These are phyloP conservation scores for Elachura formosa DNA, from an alignment of 2,113 vertebrate species.

Conservation along the genomic window DNA sequence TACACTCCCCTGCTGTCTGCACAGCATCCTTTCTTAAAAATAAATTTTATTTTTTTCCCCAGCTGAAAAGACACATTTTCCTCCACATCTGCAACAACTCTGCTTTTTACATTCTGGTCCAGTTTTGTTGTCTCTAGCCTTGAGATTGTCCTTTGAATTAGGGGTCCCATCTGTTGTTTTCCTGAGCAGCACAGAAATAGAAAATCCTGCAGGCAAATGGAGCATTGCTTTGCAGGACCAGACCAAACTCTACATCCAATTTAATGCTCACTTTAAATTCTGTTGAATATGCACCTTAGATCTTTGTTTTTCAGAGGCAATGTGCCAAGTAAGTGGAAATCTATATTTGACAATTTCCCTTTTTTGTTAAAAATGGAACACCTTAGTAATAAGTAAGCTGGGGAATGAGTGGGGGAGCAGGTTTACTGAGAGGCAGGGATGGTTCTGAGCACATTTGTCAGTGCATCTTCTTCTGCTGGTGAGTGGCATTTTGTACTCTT, in stretches of 20 bases:
- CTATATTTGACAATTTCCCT: neutral
- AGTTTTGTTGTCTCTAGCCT: slow-evolving; percentile 14
- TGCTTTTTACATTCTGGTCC: neutral
- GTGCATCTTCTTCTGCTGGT: neutral
- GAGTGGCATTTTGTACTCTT: neutral
- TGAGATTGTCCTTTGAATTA: neutral
- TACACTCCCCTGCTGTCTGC: neutral
- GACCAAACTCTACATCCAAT: neutral
- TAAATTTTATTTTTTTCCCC: neutral
- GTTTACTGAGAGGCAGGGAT: neutral
- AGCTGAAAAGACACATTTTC: neutral
- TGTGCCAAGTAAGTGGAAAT: neutral
- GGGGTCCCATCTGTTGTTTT: slow-evolving; percentile 55
- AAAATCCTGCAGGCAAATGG: neutral
- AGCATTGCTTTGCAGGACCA: neutral
- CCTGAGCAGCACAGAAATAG: slow-evolving; percentile 28
- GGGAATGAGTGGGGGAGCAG: neutral
- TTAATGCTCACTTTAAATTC: slow-evolving; percentile 22
- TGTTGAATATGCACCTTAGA: neutral
- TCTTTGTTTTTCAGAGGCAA: neutral
- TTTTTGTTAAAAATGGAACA: neutral
- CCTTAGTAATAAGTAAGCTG: neutral
- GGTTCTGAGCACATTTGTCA: neutral
- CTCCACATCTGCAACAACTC: neutral
- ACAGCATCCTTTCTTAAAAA: neutral